Evolutionary conservation across 1,140 invertebrate genomes (phyloP), one percentile per base, ranked within the genome.

Genomic region (Lineus longissimus): DNA sequence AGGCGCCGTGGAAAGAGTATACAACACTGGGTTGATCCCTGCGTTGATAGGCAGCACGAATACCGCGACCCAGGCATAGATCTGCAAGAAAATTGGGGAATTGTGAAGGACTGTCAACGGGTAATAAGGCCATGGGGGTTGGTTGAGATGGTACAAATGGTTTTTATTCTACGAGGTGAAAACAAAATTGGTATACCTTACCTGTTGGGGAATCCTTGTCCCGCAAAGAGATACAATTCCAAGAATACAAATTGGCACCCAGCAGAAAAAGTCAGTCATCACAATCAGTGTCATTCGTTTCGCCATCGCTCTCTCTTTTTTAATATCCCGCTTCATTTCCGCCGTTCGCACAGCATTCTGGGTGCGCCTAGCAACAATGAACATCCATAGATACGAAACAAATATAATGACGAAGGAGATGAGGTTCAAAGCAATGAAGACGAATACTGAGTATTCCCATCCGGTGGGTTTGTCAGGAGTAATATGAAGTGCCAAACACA

Each of bases 371-470:
- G 85, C 85, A 4, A 82, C 82, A 23, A 82, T 66, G 66, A 85
- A 87, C 86, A 87, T 87, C 79, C 83, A 84, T 7, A 83, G 62
- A 69, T 87, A 87, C 4, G 85, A 83, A 36, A 83, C 73, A 22
- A 82, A 82, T 55, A 87, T 86, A 25, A 85, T 76, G 15, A 81
- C 68, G 67, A 86, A 85, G 13, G 85, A 86, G 2, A 83, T 47
- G 36, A 85, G 77, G 72, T 87, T 87, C 1, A 67, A 79, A 2
- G 85, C 84, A 4, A 87, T 72, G 73, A 86, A 87, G 6, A 87
- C 77, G 66, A 84, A 84, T 13, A 86, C 84, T 0, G 86, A 86
- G 70, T 86, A 87, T 70, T 87, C 83, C 86, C 86, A 87, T n/a
- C 85, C 86, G 58, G 73, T 81, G 0, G 82, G 84, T 60, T 82